Percentiles rank a stretch among this genome's conserved stretches.
Evolutionary conservation across 2,888 invertebrate genomes (phyloP).

Genomic region (Chouioia cunea): DNA sequence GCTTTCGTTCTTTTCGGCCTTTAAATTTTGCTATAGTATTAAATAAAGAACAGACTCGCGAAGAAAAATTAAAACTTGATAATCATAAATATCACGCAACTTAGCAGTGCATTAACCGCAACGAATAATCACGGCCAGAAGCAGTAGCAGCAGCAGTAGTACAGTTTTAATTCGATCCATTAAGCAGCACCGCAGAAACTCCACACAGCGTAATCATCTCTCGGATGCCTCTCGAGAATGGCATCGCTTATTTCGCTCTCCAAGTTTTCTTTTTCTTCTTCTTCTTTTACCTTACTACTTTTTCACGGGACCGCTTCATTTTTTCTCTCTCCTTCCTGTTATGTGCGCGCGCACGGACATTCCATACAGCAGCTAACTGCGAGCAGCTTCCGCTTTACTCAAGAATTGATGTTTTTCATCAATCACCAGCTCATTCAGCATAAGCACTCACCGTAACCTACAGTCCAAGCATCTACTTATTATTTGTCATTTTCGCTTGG

Average conservation of each 20-base stretch:
- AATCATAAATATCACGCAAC: no score
- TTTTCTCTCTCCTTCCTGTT: conserved; percentile 44
- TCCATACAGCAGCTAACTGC: not conserved
- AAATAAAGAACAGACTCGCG: no score
- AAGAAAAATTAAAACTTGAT: no score
- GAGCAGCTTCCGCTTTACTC: conserved; percentile 6
- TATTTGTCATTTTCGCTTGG: conserved; percentile 58
- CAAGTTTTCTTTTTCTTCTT: conserved; percentile 4
- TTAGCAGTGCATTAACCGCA: no score
- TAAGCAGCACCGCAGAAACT: conserved; percentile 9
- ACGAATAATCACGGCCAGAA: no score
- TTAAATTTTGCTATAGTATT: no score
- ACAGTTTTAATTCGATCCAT: conserved; percentile 33
- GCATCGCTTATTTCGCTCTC: conserved; percentile 31
- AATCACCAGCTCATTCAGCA: conserved; percentile 55
- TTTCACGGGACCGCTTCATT: conserved; percentile 3
- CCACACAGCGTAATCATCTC: conserved; percentile 32
- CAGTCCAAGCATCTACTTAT: conserved; percentile 55
- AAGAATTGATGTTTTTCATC: conserved; percentile 62
- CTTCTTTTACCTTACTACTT: not conserved
- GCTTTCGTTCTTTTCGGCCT: no score
- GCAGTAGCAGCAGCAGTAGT: no score
- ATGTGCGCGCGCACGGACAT: conserved; percentile 6
- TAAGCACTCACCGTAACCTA: conserved; percentile 26
- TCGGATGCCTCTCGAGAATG: conserved; percentile 23